Conservation (phyloP, 1,140 invertebrate genomes). For the Apocrypta bakeri region DNA sequence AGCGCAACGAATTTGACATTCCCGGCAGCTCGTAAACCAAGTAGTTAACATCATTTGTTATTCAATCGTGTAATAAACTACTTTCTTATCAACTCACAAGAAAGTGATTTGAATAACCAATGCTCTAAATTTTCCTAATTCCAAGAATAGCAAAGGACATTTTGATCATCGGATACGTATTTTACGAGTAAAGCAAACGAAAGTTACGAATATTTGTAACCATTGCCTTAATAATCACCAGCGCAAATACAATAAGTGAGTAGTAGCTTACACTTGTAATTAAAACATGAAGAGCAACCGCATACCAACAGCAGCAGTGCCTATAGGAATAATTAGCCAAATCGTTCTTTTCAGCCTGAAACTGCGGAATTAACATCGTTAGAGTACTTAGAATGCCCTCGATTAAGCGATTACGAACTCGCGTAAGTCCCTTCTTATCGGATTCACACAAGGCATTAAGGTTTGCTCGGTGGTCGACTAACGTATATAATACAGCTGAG, state of each 20-base stretch:
- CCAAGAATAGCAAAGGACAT: no score
- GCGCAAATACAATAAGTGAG: no score
- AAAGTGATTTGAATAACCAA: neutral
- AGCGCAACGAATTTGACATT: no score
- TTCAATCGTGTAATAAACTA: neutral
- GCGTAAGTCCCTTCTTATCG: slow-evolving; percentile 24
- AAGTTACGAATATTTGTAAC: neutral
- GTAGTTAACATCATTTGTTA: neutral
- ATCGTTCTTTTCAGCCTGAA: neutral
- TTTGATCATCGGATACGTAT: no score
- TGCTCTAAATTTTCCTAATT: neutral
- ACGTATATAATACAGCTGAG: slow-evolving; percentile 9
- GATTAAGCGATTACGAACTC: slow-evolving; percentile 35
- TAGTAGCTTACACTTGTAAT: neutral
- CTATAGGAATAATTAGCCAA: neutral
- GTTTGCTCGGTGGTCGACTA: slow-evolving; percentile 5
- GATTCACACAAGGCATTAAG: slow-evolving; percentile 25
- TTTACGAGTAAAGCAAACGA: no score
- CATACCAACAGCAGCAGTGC: no score
- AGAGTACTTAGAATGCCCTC: slow-evolving; percentile 16
- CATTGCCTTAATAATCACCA: neutral
- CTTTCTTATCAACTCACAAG: neutral
- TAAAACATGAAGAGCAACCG: neutral
- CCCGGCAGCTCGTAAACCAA: no score
- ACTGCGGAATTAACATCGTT: neutral